Evolutionary conservation across 1,140 invertebrate genomes (phyloP).

Genomic region (Bombus superbus): DNA sequence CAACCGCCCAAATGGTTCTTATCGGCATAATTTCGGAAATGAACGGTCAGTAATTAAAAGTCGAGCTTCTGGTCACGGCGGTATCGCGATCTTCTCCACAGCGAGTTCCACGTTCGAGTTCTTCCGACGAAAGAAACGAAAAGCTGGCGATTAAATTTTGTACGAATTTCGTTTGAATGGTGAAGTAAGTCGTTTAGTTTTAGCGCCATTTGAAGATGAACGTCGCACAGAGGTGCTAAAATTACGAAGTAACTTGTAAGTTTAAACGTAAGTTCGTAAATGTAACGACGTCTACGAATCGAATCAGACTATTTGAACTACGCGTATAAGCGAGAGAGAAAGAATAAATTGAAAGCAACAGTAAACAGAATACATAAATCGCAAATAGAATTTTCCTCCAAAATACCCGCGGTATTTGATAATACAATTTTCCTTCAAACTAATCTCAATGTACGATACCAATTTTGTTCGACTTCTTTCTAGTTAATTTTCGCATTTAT

Average conservation of each 20-base stretch:
- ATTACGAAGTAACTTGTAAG: neutral
- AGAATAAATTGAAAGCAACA: neutral
- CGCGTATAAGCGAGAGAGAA: neutral
- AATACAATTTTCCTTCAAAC: neutral
- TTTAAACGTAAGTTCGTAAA: neutral
- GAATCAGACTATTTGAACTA: neutral
- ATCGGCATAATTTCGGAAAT: neutral
- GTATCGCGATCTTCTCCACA: neutral
- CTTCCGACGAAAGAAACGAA: neutral
- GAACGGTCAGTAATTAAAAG: conserved; percentile 16
- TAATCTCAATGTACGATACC: neutral
- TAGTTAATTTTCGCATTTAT: neutral
- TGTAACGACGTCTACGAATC: neutral
- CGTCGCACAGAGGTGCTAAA: neutral
- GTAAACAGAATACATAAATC: neutral
- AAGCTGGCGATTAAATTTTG: conserved; percentile 1
- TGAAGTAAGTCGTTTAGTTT: no score
- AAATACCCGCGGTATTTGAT: neutral
- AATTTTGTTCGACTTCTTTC: neutral
- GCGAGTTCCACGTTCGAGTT: neutral
- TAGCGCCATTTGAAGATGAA: no score
- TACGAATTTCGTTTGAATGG: neutral
- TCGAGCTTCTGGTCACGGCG: neutral
- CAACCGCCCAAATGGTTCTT: neutral
- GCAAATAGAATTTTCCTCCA: neutral